Evolutionary conservation across 2,113 vertebrate species (phyloP).

Genomic region (Mus spicilegus): DNA sequence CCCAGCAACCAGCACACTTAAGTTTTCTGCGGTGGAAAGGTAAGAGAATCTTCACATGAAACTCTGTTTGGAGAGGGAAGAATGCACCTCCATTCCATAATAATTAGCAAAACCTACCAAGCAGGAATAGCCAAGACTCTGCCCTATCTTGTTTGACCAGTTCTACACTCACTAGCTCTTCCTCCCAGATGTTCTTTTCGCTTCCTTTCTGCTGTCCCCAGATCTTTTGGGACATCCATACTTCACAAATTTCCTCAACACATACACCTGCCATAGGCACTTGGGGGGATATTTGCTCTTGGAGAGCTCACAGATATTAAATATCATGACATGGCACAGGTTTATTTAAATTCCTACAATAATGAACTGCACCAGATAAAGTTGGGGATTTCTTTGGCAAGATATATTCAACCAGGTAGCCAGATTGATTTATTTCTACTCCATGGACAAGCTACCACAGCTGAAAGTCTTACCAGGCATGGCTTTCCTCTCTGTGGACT

Average conservation of each 20-base stretch:
- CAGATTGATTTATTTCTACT: slow-evolving; percentile 21
- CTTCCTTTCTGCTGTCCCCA: neutral
- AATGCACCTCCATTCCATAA: neutral
- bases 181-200: neutral
- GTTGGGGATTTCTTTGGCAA: neutral
- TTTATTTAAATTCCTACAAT: slow-evolving; percentile 27
- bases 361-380: neutral
- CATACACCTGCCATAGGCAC: neutral
- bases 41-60: slow-evolving; percentile 7
- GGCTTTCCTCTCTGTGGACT: slow-evolving; percentile 23
- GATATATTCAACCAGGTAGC: neutral
- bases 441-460: neutral
- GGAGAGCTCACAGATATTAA: slow-evolving; percentile 6
- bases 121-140: slow-evolving; percentile 39
- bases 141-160: neutral
- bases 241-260: neutral
- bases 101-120: slow-evolving; percentile 55
- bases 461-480: slow-evolving; percentile 34
- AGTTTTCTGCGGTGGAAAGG: neutral
- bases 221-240: neutral
- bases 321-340: neutral
- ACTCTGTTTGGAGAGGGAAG: neutral
- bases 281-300: neutral
- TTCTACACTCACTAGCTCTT: neutral
- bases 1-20: neutral